Base-by-base conservation (phyloP, 2,888 invertebrate species). In the Ochlodes sylvanus region DNA sequence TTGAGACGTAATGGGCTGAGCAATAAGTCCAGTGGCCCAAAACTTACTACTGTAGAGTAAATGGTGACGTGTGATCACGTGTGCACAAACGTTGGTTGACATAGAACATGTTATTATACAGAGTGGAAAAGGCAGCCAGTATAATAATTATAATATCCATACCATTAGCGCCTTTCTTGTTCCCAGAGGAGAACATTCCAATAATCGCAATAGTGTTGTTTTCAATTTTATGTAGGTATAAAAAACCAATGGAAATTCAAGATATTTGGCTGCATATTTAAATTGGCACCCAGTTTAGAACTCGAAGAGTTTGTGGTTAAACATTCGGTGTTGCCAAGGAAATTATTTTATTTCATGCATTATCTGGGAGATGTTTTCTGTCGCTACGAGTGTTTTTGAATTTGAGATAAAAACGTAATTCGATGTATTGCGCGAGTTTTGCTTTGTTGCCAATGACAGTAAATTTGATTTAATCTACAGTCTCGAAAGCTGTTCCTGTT, bases 361-460 rank as follows among this genome's bases (percentile, higher is more conserved):
- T 84, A 62, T 62, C 60, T 44, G 50, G 32, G 34, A n/a, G 41
- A 60, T 58, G 56, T 44, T 69, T 62, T 61, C 68, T 67, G 67
- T 55, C 44, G 66, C 60, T 60, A 47, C 21, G 44, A 47, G 38
- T 50, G 55, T 67, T 55, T 44, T 67, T 61, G 34, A 34, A 27
- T 55, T 44, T 32, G 15, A 27, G 44, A 67, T 61, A 55, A 54
- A 67, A 34, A 67, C 52, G 34, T 55, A 61, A 44, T 60, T 57
- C 66, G 85, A 85, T 84, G 84, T 83, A 77, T 79, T 72, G 72
- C 70, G 72, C 70, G 79, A 82, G 81, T 82, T 84, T 76, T 79
- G 77, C 78, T 78, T 79, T 75, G 80, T 81, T 87, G 88, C 87
- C 87, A 90, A 89, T 89, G 80, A 79, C 82, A 83, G 86, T 88